Evolutionary conservation across 1,140 invertebrate genomes (phyloP).

Genomic region (Archivesica marissinica): DNA sequence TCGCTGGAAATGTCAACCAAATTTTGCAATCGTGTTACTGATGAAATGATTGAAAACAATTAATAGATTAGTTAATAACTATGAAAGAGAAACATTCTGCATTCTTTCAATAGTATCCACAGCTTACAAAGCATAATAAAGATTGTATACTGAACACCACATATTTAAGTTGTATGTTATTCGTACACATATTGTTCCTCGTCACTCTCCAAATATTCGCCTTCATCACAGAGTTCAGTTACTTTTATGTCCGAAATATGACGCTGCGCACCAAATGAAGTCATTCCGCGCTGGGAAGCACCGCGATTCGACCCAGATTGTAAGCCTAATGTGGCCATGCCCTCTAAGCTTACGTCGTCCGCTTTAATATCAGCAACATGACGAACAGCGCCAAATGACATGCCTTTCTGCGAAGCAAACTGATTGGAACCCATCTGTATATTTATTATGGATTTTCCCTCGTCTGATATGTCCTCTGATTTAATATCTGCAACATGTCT

Average conservation of each 20-base stretch:
- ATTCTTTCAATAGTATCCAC: too few species aligned
- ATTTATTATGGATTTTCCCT: slow-evolving; percentile 92
- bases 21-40: too few species aligned
- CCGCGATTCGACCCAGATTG: slow-evolving; percentile 94
- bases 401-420: slow-evolving; percentile 84
- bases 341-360: slow-evolving; percentile 81
- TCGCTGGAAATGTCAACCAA: too few species aligned
- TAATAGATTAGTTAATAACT: too few species aligned
- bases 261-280: slow-evolving; percentile 79
- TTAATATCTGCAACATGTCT: slow-evolving; percentile 89
- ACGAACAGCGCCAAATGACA: slow-evolving; percentile 92
- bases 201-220: slow-evolving; percentile 83
- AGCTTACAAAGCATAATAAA: too few species aligned
- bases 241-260: slow-evolving; percentile 68
- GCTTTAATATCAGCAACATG: slow-evolving; percentile 87
- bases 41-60: too few species aligned
- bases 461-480: slow-evolving; percentile 71
- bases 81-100: too few species aligned
- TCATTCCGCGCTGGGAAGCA: slow-evolving; percentile 95
- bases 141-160: too few species aligned
- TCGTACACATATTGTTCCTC: slow-evolving; percentile 33
- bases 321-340: slow-evolving; percentile 93
- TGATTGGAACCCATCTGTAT: slow-evolving; percentile 96
- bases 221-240: slow-evolving; percentile 86
- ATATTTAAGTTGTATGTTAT: too few species aligned